phyloP scores from a whole-genome alignment of 53 echinoderm and acorn worm species.

The Zoroaster sp. region DNA sequence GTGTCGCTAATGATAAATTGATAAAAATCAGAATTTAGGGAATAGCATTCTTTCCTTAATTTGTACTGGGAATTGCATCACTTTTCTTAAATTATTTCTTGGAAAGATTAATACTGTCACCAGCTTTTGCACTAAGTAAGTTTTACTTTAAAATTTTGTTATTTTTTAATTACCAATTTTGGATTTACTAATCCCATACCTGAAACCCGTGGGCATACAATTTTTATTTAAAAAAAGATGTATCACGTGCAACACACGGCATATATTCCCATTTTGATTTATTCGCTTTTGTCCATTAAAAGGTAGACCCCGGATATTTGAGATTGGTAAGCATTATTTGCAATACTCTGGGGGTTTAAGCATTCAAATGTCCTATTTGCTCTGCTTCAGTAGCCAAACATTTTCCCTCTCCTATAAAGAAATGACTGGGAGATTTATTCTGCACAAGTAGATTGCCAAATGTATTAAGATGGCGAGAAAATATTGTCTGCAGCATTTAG shows the following conservation, averaged over 20 bases:
- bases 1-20: no score
- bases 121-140: no score
- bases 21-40: no score
- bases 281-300: background rate
- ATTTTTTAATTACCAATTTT: no score
- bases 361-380: background rate
- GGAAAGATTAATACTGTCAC: no score
- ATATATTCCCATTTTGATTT: background rate
- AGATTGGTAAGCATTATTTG: background rate
- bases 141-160: no score
- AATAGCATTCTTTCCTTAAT: no score
- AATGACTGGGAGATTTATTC: background rate
- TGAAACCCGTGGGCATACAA: no score
- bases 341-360: background rate
- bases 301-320: background rate
- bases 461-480: conserved; percentile 18
- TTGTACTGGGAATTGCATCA: no score
- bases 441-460: background rate
- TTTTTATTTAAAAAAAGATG: no score
- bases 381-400: background rate
- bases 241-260: background rate
- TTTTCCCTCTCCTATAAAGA: background rate
- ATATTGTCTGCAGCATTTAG: background rate
- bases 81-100: no score
- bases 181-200: no score